Percentiles rank a stretch among this genome's conserved stretches.
Conservation (phyloP, 2,888 invertebrate species). For the Galerucella calmariensis region DNA sequence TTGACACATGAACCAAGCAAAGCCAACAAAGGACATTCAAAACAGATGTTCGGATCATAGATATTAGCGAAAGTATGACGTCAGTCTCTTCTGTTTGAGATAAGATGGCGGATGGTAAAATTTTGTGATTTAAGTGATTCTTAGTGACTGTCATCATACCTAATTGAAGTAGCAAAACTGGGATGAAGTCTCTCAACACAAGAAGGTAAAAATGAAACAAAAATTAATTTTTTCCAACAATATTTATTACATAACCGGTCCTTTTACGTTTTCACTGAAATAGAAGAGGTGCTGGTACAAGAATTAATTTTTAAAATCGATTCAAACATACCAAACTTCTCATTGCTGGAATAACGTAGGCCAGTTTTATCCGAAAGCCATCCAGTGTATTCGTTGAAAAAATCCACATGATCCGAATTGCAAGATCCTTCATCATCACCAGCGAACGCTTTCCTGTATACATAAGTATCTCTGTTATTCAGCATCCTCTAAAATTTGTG, state of each 20-base stretch:
- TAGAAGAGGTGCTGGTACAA: conserved; percentile 12
- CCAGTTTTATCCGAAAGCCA: conserved; percentile 9
- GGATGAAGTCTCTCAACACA: not conserved
- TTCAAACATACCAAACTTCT: not conserved
- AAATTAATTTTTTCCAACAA: not conserved
- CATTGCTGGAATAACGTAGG: not conserved
- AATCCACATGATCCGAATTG: not conserved
- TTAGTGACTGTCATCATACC: too few relatives aligned
- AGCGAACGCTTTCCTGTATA: not conserved
- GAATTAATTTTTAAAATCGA: conserved; percentile 12
- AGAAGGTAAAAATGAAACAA: not conserved
- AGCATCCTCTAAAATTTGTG: conserved; percentile 2
- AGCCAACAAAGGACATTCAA: too few relatives aligned
- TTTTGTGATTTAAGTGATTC: too few relatives aligned
- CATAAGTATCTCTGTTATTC: conserved; percentile 3
- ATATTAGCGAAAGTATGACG: too few relatives aligned
- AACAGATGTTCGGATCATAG: too few relatives aligned
- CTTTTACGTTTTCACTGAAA: conserved; percentile 10
- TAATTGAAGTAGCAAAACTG: not conserved
- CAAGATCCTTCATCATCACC: not conserved
- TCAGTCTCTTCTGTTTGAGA: too few relatives aligned
- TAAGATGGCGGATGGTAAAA: too few relatives aligned
- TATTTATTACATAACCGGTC: conserved; percentile 7
- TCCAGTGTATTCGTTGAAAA: not conserved
- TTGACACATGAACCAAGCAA: too few relatives aligned